phyloP scores from a whole-genome alignment of 2,888 invertebrate genomes.

The Scaptomyza reducta region DNA sequence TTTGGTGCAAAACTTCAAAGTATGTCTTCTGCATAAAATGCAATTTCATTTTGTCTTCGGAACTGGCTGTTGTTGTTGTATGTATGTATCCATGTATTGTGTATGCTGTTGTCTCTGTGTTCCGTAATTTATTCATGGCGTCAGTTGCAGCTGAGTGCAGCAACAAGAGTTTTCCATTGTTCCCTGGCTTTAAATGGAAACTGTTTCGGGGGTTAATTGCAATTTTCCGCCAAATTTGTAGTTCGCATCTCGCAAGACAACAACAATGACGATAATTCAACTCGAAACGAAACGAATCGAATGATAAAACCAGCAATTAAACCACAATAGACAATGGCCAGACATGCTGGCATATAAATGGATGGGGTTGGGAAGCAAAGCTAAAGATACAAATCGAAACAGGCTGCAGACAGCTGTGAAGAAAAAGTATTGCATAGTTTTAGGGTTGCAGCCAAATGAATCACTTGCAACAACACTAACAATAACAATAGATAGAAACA shows the following conservation, averaged over 20 bases:
- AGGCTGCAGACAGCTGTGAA: conserved; percentile 35
- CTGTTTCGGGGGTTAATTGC: conserved; percentile 56
- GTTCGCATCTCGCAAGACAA: conserved; percentile 2
- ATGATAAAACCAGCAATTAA: conserved; percentile 48
- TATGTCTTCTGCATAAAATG: conserved; percentile 7
- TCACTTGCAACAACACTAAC: conserved; percentile 35
- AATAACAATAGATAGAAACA: conserved; percentile 20
- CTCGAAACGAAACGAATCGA: conserved; percentile 28
- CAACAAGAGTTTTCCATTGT: neutral
- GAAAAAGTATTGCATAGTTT: conserved; percentile 49
- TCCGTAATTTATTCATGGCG: conserved; percentile 1
- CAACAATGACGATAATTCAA: conserved; percentile 38
- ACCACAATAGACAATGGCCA: conserved; percentile 18
- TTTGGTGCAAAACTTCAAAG: neutral
- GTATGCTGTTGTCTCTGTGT: neutral
- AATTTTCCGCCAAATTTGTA: conserved; percentile 58
- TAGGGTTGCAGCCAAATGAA: conserved; percentile 44
- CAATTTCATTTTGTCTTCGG: conserved; percentile 5
- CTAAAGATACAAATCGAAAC: conserved; percentile 28
- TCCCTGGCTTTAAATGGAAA: conserved; percentile 5
- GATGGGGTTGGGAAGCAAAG: neutral
- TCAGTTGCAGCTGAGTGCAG: conserved; percentile 7
- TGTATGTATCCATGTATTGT: neutral
- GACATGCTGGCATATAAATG: neutral
- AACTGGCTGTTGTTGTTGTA: neutral